phyloP scores from a whole-genome alignment of 2,113 vertebrate species.

The Carettochelys insculpta region DNA sequence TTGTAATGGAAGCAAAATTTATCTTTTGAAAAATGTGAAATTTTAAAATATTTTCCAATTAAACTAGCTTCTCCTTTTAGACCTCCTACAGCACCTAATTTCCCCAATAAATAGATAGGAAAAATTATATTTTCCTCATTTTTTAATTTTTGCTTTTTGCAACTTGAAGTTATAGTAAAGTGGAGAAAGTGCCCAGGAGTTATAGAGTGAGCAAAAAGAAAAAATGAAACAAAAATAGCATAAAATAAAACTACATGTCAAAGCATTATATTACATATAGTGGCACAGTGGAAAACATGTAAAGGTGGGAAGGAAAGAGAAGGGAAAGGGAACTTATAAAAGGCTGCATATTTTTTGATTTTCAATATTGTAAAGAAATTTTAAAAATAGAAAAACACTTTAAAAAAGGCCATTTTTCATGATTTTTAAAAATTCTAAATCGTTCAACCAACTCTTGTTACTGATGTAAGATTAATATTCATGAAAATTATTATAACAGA shows the following conservation, averaged over 20 bases:
- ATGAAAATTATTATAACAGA: slow-evolving; percentile 30
- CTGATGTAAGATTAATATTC: slow-evolving; percentile 19
- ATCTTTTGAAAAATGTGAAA: background rate
- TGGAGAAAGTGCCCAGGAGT: background rate
- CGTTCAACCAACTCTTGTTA: background rate
- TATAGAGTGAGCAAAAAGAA: background rate
- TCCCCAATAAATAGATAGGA: background rate
- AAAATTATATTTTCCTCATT: background rate
- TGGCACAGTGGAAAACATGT: slow-evolving; percentile 11
- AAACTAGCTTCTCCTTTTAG: background rate
- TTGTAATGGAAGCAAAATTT: background rate
- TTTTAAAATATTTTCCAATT: background rate
- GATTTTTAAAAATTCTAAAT: slow-evolving; percentile 13
- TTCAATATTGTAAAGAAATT: background rate
- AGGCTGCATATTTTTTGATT: accelerated
- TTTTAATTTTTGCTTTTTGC: background rate
- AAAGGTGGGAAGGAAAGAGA: background rate
- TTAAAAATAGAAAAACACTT: background rate
- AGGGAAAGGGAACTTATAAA: no score
- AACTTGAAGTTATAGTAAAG: background rate
- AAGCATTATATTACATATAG: background rate
- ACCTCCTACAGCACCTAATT: background rate
- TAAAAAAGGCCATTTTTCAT: background rate
- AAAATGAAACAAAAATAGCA: background rate
- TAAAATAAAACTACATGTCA: background rate